phyloP scores from a whole-genome alignment of 2,888 invertebrate genomes.

The Dasypogon diadema region DNA sequence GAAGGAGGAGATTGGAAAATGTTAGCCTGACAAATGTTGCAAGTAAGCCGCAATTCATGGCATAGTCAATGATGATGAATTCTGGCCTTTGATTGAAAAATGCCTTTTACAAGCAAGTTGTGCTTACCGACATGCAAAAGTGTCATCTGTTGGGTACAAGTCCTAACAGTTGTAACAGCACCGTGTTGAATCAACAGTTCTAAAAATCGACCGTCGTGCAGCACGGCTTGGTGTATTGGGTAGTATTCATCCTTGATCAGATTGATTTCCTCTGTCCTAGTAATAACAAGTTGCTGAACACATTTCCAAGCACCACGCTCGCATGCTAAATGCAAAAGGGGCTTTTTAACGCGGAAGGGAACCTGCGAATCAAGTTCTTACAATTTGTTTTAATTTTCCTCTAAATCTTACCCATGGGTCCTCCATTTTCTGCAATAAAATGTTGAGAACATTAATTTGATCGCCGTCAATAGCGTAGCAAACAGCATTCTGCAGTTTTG shows the following conservation, averaged over 20 bases:
- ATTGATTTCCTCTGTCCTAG: conserved; percentile 78
- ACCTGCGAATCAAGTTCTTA: conserved; percentile 60
- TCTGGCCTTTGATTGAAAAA: too few relatives aligned
- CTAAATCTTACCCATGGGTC: conserved; percentile 74
- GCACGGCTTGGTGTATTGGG: conserved; percentile 81
- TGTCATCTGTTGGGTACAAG: conserved; percentile 80
- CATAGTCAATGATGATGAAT: too few relatives aligned
- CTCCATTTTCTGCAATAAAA: conserved; percentile 76
- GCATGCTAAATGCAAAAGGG: conserved; percentile 77
- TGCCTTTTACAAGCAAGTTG: neutral
- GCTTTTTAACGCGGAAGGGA: conserved; percentile 72
- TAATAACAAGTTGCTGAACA: conserved; percentile 76
- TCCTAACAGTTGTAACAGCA: conserved; percentile 78
- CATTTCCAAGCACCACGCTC: conserved; percentile 80
- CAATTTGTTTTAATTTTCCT: neutral
- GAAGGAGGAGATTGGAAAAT: too few relatives aligned
- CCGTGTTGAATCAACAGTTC: conserved; percentile 76
- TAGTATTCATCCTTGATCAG: conserved; percentile 81
- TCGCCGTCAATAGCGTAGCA: conserved; percentile 81
- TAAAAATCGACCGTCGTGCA: conserved; percentile 78
- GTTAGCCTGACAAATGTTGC: too few relatives aligned
- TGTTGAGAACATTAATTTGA: conserved; percentile 76
- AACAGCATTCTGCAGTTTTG: conserved; percentile 77
- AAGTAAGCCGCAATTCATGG: too few relatives aligned
- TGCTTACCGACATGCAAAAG: conserved; percentile 73